Evolutionary conservation across 2,797 vertebrate genomes (phyloP).

Genomic region (Sebastes miniatus): DNA sequence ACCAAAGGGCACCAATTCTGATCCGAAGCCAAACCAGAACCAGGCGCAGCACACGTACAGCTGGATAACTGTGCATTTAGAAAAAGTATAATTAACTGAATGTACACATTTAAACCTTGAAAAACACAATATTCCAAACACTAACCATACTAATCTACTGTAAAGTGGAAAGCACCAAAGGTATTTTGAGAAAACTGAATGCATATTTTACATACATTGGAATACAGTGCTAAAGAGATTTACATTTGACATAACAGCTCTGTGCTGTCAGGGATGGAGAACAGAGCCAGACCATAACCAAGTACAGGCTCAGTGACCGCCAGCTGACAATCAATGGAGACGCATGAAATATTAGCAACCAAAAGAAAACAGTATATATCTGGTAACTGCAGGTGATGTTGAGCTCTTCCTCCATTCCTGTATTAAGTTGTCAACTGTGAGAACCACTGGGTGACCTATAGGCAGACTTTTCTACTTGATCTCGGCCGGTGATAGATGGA

Average conservation of each 20-base stretch:
- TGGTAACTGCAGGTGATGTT: slow-evolving; percentile 43
- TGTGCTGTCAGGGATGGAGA: slow-evolving; percentile 40
- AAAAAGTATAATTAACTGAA: background rate
- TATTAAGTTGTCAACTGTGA: slow-evolving; percentile 40
- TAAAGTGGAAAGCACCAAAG: background rate
- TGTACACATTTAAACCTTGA: background rate
- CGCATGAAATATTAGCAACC: slow-evolving; percentile 57
- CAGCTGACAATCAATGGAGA: slow-evolving; percentile 60
- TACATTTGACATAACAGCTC: slow-evolving; percentile 49
- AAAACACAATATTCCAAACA: background rate
- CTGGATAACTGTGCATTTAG: background rate
- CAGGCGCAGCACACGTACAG: background rate
- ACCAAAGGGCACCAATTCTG: slow-evolving; percentile 6
- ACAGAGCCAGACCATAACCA: slow-evolving; percentile 54
- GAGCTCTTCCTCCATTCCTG: slow-evolving; percentile 34
- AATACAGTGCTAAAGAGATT: slow-evolving; percentile 39
- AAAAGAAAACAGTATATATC: slow-evolving; percentile 56
- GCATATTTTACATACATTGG: background rate
- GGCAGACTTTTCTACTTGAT: slow-evolving; percentile 16
- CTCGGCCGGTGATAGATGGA: slow-evolving; percentile 27
- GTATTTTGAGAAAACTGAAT: background rate
- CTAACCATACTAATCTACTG: background rate
- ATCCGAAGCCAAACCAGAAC: slow-evolving; percentile 25
- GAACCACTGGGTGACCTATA: slow-evolving; percentile 27
- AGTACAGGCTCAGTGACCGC: slow-evolving; percentile 44